Base-by-base conservation (phyloP, 2,113 vertebrate genomes). In the Hemicordylus capensis region DNA sequence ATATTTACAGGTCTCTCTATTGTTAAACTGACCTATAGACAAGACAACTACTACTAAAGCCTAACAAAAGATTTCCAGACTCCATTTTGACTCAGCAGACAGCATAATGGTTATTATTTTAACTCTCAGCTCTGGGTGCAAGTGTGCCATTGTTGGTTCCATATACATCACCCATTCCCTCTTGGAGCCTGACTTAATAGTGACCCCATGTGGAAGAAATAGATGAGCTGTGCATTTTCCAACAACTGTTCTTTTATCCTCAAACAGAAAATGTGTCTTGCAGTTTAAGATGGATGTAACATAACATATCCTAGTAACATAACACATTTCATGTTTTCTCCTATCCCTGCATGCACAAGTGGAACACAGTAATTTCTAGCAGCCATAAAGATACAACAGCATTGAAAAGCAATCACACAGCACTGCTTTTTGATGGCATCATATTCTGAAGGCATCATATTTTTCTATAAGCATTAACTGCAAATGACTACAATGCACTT, bases 111-210 rank as follows among this genome's bases (percentile, higher is more conserved):
- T 85, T 74, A 63, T 59, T 61, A 87, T 28, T 17, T 74, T 76
- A 0, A 46, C 1, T 46, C 26, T 3, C 72, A 28, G 63, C n/a
- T 31, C 69, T 31, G 31, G 10, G n/a, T 24, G 17, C 83, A 88
- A 90, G 77, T 2, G 1, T 9, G 0, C 19, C 31, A 42, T 15
- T 85, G 87, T n/a, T 44, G 87, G 15, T 37, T 72, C 37, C 28
- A 24, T 14, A n/a, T n/a, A n/a, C n/a, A n/a, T n/a, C n/a, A n/a
- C n/a, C n/a, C n/a, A n/a, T n/a, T n/a, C n/a, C n/a, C n/a, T n/a
- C n/a, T n/a, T n/a, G n/a, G n/a, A n/a, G n/a, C n/a, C n/a, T n/a
- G 48, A 85, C 9, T 34, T 83, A 86, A 89, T 64, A 85, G 28
- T 46, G 76, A 90, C 4, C 0, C 46, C 85, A 90, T 88, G 85